phyloP scores from a whole-genome alignment of 1,140 invertebrate species.

The Drepana arcuata region DNA sequence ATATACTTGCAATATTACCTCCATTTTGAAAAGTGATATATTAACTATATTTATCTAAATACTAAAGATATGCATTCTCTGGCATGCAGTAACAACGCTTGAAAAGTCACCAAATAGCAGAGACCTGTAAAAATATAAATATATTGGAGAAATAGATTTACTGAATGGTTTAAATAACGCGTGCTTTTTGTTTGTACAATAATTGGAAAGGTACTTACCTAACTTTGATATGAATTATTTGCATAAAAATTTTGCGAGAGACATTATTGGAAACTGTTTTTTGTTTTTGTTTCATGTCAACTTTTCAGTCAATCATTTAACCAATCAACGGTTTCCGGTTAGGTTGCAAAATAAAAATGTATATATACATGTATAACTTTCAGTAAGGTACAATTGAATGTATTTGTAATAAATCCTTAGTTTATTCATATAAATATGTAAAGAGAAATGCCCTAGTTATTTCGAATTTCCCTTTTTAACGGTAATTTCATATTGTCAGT shows the following conservation, averaged over 20 bases:
- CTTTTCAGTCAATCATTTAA: conserved; percentile 12
- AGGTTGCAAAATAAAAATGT: no score
- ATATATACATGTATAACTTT: no score
- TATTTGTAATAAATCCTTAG: no score
- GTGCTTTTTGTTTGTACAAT: no score
- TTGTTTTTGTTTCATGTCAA: conserved; percentile 47
- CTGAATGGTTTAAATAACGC: no score
- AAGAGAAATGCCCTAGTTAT: no score
- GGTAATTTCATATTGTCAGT: no score
- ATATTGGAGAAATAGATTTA: conserved; percentile 19
- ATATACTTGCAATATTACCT: conserved; percentile 22
- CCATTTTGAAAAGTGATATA: conserved; percentile 29
- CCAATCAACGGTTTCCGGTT: no score
- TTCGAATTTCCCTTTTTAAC: no score
- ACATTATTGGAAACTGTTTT: conserved; percentile 53
- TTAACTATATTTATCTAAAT: conserved; percentile 3
- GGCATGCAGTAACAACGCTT: conserved; percentile 16
- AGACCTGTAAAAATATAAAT: conserved; percentile 28
- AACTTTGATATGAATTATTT: conserved; percentile 30
- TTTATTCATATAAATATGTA: no score
- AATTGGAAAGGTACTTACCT: conserved; percentile 10
- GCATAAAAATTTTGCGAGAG: conserved; percentile 52
- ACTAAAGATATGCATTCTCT: conserved; percentile 16
- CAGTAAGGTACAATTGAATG: no score
- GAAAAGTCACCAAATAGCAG: conserved; percentile 22